Percentiles rank a stretch among this genome's conserved stretches.
These are phyloP conservation scores for Plodia interpunctella DNA, from an alignment of 1,140 invertebrate genomes.

Conservation along the genomic window DNA sequence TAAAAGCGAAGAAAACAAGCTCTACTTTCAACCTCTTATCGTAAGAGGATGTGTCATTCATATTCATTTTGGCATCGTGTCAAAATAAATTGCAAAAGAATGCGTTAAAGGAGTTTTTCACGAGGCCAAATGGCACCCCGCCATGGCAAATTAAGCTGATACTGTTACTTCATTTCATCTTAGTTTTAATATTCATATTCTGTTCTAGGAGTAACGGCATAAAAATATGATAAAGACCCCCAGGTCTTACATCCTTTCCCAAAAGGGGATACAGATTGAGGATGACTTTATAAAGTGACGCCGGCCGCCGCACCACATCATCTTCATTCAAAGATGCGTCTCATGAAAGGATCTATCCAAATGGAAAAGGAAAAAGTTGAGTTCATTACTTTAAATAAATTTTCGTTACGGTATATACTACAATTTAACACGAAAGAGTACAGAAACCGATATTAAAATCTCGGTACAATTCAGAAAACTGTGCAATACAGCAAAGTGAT, in stretches of 20 bases:
- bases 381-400: no score
- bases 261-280: no score
- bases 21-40: background rate
- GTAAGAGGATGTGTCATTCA: background rate
- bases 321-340: no score
- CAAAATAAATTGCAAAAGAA: conserved; percentile 3
- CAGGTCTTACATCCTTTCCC: no score
- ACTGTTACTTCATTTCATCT: conserved; percentile 1
- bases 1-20: background rate
- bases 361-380: no score
- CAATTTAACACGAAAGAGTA: no score
- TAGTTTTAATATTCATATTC: background rate
- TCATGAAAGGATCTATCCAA: no score
- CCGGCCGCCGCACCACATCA: no score
- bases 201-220: background rate
- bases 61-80: conserved; percentile 4
- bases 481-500: no score
- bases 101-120: background rate
- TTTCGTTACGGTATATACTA: background rate
- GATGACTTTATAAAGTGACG: no score
- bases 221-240: background rate
- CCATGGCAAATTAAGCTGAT: background rate
- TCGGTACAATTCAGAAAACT: no score
- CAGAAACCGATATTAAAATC: no score
- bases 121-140: conserved; percentile 4